Evolutionary conservation across 2,888 invertebrate species (phyloP).

Genomic region (Diarsia rubi): DNA sequence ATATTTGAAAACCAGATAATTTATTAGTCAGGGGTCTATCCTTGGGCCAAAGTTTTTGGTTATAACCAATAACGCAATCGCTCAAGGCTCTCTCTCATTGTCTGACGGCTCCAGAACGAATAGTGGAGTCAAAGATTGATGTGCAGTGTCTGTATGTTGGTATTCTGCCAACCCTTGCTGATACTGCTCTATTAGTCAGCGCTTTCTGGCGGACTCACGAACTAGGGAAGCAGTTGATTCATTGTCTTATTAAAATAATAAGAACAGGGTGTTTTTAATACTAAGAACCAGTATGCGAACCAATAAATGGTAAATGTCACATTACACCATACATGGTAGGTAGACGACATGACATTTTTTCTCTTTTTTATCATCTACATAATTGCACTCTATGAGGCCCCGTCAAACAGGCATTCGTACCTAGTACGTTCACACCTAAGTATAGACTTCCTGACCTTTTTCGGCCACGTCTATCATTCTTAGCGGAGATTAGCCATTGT

Average conservation of each 20-base stretch:
- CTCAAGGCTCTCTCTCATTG: conserved; percentile 32
- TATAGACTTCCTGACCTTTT: too few species aligned
- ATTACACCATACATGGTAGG: conserved; percentile 9
- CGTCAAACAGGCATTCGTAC: not conserved
- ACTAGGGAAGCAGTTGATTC: not conserved
- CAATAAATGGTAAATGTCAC: conserved; percentile 22
- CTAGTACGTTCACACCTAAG: conserved; percentile 2
- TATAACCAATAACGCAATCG: conserved; percentile 40
- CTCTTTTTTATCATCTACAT: conserved; percentile 28
- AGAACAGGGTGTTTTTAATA: not conserved
- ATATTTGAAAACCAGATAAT: conserved; percentile 84
- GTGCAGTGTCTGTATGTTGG: conserved; percentile 31
- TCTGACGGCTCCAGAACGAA: conserved; percentile 29
- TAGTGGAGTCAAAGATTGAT: conserved; percentile 43
- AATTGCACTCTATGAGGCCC: not conserved
- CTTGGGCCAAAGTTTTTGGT: conserved; percentile 35
- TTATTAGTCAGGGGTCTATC: conserved; percentile 74
- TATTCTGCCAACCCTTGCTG: conserved; percentile 49
- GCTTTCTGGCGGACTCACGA: conserved; percentile 3
- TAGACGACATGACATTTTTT: not conserved
- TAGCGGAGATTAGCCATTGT: too few species aligned
- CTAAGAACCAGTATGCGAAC: not conserved
- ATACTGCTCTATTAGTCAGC: conserved; percentile 28
- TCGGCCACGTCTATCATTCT: too few species aligned
- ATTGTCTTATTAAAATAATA: conserved; percentile 16